Evolutionary conservation across 2,888 invertebrate genomes (phyloP), one percentile per base, ranked within the genome.

Genomic region (Lithosia quadra): DNA sequence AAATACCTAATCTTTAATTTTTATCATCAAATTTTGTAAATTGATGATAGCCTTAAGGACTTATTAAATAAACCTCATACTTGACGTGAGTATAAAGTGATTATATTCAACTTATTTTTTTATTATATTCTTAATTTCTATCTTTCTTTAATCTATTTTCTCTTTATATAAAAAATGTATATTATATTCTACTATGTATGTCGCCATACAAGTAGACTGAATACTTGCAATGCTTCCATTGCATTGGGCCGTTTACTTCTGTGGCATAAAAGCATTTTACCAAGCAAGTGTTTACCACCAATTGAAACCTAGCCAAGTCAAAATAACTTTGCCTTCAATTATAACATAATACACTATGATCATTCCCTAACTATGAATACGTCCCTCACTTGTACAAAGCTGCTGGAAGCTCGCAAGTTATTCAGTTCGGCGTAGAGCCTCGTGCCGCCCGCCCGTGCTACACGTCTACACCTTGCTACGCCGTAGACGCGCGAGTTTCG

Each of bases 391-490:
- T 34, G n/a, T 34, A 22, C 34, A 69, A 68, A 71, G 78, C 73
- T 78, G 28, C 7, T 33, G 22, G 60, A 64, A 72, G 72, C 67
- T 65, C 57, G 33, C 39, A 65, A 68, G 63, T 67, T 53, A 66
- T 65, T 67, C 81, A 82, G 83, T 82, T 64, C 39, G 61, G 28
- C 73, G 77, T 70, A 77, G 79, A 65, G 70, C 66, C 65, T 71
- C 75, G 76, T 56, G 72, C 69, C 73, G 75, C 66, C 65, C 75
- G 75, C 81, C 73, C 79, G 82, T 68, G 75, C 83, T 82, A 81
- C 81, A 61, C 39, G 57, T 58, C 63, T 60, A 65, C 69, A 71
- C 24, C 24, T 68, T 72, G 34, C 81, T 81, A 81, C 81, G 80
- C 61, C 80, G 81, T 81, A 80, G 82, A 66, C 60, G 28, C 65